Evolutionary conservation across 2,888 invertebrate species (phyloP).

Genomic region (Eilema sororculum): DNA sequence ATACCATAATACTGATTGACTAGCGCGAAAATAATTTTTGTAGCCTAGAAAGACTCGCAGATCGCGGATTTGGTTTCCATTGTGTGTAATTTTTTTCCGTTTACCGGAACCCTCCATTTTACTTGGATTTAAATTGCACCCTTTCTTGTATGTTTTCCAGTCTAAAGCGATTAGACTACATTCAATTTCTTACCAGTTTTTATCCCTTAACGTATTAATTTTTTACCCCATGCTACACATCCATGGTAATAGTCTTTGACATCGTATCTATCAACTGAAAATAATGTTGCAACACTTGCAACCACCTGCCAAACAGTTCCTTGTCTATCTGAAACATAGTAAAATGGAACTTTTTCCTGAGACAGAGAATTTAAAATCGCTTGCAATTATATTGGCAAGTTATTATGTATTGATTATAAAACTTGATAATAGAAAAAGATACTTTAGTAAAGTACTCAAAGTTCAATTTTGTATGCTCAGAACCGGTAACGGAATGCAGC

Average conservation of each 20-base stretch:
- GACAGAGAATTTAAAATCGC: constrained; percentile 33
- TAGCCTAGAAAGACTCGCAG: background rate
- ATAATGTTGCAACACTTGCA: constrained; percentile 41
- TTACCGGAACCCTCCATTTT: background rate
- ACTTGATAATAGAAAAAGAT: background rate
- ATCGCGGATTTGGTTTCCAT: no score
- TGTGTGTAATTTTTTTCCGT: no score
- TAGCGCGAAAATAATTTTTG: no score
- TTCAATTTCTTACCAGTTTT: background rate
- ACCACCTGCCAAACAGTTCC: constrained; percentile 52
- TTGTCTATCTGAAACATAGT: constrained; percentile 21
- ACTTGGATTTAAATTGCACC: background rate
- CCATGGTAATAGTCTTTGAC: background rate
- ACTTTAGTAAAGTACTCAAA: constrained; percentile 11
- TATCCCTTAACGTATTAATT: background rate
- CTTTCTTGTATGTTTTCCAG: no score
- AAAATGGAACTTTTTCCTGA: background rate
- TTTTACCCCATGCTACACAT: background rate
- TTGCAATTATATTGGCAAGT: constrained; percentile 31
- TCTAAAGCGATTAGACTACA: no score
- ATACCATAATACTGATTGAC: no score
- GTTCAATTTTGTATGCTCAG: constrained; percentile 17
- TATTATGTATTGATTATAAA: constrained; percentile 31
- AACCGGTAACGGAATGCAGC: constrained; percentile 35
- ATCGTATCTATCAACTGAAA: constrained; percentile 40